phyloP scores from a whole-genome alignment of 2,888 invertebrate genomes.

The Caenorhabditis afra region DNA sequence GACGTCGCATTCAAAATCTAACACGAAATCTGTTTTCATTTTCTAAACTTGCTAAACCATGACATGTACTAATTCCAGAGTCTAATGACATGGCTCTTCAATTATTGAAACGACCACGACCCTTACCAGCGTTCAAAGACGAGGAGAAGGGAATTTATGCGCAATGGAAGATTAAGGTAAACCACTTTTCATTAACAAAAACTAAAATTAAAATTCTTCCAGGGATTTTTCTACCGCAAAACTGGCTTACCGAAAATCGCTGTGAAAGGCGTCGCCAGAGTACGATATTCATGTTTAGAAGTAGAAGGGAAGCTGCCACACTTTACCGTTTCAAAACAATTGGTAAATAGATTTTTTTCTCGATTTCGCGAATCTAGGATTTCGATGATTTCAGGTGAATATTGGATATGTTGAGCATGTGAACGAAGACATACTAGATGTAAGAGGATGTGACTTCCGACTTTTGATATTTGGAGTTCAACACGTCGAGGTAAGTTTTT shows the following conservation, averaged over 20 bases:
- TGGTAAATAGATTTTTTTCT: slow-evolving; percentile 18
- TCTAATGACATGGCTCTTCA: slow-evolving; percentile 56
- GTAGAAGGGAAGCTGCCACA: slow-evolving; percentile 61
- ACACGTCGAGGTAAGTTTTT: slow-evolving; percentile 57
- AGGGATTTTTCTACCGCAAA: slow-evolving; percentile 65
- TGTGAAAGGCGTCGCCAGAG: slow-evolving; percentile 63
- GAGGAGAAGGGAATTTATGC: slow-evolving; percentile 71
- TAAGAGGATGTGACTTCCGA: slow-evolving; percentile 64
- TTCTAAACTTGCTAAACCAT: no score
- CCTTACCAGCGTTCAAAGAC: slow-evolving; percentile 67
- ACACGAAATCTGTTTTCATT: no score
- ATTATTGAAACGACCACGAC: slow-evolving; percentile 69
- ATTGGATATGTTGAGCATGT: slow-evolving; percentile 68
- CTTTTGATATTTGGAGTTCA: slow-evolving; percentile 66
- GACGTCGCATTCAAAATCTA: no score
- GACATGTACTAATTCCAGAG: no score
- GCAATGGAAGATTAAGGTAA: slow-evolving; percentile 70
- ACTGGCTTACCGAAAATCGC: slow-evolving; percentile 60
- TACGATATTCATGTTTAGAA: slow-evolving; percentile 59
- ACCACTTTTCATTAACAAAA: not conserved
- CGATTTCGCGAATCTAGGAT: not conserved
- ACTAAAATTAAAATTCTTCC: slow-evolving; percentile 9
- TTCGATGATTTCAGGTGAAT: slow-evolving; percentile 40
- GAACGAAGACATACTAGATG: slow-evolving; percentile 64
- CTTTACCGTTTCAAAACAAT: slow-evolving; percentile 45